Conservation (phyloP, 2,888 invertebrate species). For the Laspeyria flexula region DNA sequence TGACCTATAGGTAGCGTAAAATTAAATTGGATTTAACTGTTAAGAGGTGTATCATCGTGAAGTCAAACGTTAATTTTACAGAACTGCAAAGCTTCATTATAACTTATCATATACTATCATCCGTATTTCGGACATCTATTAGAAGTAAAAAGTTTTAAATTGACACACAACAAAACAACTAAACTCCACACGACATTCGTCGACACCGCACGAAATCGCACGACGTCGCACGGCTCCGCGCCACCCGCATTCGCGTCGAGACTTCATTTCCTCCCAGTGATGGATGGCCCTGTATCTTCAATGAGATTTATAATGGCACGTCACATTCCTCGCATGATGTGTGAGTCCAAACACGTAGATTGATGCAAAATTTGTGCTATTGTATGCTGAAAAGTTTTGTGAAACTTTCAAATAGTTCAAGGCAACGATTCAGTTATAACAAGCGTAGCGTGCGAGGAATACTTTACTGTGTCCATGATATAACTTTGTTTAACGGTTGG, state of each 20-base stretch:
- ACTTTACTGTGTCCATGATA: not conserved
- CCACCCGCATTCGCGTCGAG: conserved; percentile 47
- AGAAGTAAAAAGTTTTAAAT: too few species aligned
- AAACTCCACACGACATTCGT: not conserved
- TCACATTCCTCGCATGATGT: conserved; percentile 72
- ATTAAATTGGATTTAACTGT: too few species aligned
- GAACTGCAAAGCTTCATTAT: too few species aligned
- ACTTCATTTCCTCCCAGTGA: conserved; percentile 83
- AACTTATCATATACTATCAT: too few species aligned
- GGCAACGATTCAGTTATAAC: not conserved
- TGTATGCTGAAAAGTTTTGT: conserved; percentile 5
- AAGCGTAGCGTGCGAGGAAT: not conserved
- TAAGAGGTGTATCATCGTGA: too few species aligned
- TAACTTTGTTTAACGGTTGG: too few species aligned
- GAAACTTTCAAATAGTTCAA: not conserved
- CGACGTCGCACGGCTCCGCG: conserved; percentile 10
- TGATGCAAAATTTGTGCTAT: conserved; percentile 46
- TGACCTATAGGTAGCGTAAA: too few species aligned
- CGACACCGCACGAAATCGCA: conserved; percentile 24
- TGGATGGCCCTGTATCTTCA: conserved; percentile 81
- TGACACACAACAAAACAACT: not conserved
- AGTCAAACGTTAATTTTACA: too few species aligned
- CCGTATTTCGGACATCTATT: too few species aligned
- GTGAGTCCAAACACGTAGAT: conserved; percentile 45
- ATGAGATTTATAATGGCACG: conserved; percentile 84